Percentiles rank a stretch among this genome's conserved stretches.
phyloP scores from a whole-genome alignment of 1,140 invertebrate species.

The Drosophila pseudoananassae region DNA sequence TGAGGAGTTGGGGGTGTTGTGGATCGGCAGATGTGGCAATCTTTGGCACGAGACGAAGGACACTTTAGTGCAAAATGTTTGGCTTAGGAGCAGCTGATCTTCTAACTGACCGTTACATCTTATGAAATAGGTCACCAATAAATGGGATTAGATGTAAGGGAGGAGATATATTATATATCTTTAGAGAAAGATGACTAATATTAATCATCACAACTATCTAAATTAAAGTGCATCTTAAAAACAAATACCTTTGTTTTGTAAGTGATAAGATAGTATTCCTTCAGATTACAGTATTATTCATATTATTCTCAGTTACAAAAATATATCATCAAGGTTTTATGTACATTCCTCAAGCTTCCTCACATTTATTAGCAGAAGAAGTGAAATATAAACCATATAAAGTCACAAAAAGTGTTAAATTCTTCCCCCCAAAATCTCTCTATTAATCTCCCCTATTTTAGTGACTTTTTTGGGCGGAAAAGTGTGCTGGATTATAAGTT shows the following conservation, averaged over 20 bases:
- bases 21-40: slow-evolving; percentile 34
- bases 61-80: slow-evolving; percentile 43
- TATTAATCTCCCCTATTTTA: background rate
- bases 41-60: slow-evolving; percentile 31
- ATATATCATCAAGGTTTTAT: no score
- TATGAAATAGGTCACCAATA: slow-evolving; percentile 18
- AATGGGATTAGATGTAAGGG: slow-evolving; percentile 11
- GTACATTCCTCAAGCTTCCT: background rate
- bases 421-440: background rate
- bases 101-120: slow-evolving; percentile 38
- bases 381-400: background rate
- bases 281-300: background rate
- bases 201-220: background rate
- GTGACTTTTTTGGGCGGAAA: slow-evolving; percentile 1
- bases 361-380: background rate
- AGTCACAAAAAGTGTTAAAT: background rate
- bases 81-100: slow-evolving; percentile 41
- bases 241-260: no score
- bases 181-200: no score
- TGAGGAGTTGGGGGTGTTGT: slow-evolving; percentile 3
- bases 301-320: background rate
- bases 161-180: background rate
- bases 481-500: background rate
- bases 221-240: no score
- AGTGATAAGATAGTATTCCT: background rate